Conservation (phyloP, 2,797 vertebrate genomes). For the Brotogeris chrysoptera region DNA sequence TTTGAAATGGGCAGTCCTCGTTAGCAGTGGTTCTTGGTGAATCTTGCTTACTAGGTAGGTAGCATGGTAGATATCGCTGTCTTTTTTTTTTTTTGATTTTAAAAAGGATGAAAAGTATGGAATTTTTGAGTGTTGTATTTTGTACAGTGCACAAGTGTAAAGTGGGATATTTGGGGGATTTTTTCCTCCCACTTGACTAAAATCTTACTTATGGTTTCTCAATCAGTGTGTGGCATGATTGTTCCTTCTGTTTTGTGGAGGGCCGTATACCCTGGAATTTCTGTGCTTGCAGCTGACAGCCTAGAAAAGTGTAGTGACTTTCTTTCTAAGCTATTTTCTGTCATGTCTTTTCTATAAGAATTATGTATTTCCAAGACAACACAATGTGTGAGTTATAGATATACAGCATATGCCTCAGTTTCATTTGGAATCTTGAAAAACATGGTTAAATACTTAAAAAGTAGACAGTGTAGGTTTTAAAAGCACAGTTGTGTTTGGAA, state of each 20-base stretch:
- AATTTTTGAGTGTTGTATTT: not conserved
- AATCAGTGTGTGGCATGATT: not conserved
- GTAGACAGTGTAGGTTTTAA: not conserved
- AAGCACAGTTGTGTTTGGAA: not conserved
- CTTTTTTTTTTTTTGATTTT: not conserved
- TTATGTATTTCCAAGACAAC: not conserved
- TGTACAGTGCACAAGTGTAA: not conserved
- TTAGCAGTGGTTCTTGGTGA: not conserved
- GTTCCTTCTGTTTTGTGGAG: not conserved
- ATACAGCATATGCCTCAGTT: not conserved
- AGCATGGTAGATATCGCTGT: not conserved
- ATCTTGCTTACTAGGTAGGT: conserved; percentile 59
- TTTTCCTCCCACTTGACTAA: not conserved
- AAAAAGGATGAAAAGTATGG: not conserved
- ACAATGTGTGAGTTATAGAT: not conserved
- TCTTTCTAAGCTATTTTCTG: conserved; percentile 3
- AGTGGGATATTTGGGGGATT: not conserved
- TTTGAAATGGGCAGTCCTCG: not conserved
- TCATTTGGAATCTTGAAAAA: not conserved
- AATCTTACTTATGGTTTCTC: not conserved
- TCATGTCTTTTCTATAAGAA: not conserved
- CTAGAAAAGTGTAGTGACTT: not conserved
- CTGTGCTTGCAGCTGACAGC: not conserved
- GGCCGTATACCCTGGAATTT: not conserved
- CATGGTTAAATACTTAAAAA: not conserved